Conservation (phyloP, 2,113 vertebrate species). For the cat (Felis catus) region DNA sequence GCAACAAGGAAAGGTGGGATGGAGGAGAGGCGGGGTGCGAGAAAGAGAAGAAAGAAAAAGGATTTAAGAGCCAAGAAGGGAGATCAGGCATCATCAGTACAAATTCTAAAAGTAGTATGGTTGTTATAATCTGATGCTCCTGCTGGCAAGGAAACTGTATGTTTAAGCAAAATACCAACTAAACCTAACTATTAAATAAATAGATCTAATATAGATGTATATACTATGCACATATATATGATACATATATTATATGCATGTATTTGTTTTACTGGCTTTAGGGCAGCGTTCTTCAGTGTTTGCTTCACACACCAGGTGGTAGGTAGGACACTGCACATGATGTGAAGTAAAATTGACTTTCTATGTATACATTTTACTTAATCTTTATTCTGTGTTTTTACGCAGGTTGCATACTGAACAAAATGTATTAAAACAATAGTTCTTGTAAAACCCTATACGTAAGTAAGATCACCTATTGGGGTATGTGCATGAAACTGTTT, state of each 20-base stretch:
- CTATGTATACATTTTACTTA: not conserved
- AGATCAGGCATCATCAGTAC: not conserved
- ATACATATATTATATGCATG: not conserved
- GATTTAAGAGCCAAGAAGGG: not conserved
- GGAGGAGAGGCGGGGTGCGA: too few relatives aligned
- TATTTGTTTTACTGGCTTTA: not conserved
- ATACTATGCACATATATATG: not conserved
- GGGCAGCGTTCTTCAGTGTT: not conserved
- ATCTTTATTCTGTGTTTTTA: not conserved
- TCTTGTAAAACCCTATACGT: not conserved
- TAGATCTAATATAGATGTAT: not conserved
- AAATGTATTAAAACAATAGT: not conserved
- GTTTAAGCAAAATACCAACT: not conserved
- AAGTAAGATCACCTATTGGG: not conserved
- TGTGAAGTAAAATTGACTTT: not conserved
- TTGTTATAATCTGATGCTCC: not conserved
- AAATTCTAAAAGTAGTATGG: not conserved
- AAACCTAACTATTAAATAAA: not conserved
- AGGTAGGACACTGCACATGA: not conserved
- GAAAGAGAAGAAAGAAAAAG: too few relatives aligned
- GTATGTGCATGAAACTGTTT: not conserved
- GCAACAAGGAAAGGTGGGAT: fast-evolving
- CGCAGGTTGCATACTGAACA: not conserved
- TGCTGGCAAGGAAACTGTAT: not conserved
- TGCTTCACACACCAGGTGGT: not conserved